Evolutionary conservation across 1,140 invertebrate genomes (phyloP), one percentile per base, ranked within the genome.

Genomic region (Mamestra configurata): DNA sequence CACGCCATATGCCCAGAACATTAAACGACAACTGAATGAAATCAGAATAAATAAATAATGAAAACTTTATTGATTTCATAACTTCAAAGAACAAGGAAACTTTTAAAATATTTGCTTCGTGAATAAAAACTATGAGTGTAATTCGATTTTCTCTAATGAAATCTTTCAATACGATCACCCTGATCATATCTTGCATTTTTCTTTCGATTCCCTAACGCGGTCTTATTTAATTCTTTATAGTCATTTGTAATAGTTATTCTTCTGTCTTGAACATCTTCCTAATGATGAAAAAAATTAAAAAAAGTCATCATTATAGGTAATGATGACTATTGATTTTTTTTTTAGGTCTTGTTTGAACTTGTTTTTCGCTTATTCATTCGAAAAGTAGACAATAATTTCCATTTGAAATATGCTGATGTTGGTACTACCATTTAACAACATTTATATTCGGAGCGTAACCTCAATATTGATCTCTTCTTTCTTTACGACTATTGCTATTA

Each of bases 401-500:
- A 66, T 40, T 40, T 40, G 11, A 43, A 40, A 40, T 66, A 64
- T 64, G 35, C 10, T 35, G 61, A 40, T 37, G 18, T 40, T 66
- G 43, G 43, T 49, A n/a, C n/a, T 10, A 40, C 5, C 35, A 66
- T 66, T 66, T 66, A 22, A 20, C 10, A 18, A 40, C 35, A 66
- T 66, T 37, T 66, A 66, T 40, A 66, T 66, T 66, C 61, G 18
- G 61, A 66, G 35, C n/a, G 8, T 66, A 20, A 66, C 35, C 18
- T 40, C 35, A 40, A 22, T 18, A 40, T 18, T 66, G 35, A 66
- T 66, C n/a, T 66, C 20, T 66, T 40, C 35, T 66, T 66, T 37
- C 55, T 66, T 66, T 66, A 66, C 61, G 61, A 22, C 35, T 40
- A 40, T 66, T 66, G 35, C 35, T 37, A 66, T 22, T 13, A 40